Evolutionary conservation across 2,888 invertebrate genomes (phyloP).

Genomic region (Phortica okadai): DNA sequence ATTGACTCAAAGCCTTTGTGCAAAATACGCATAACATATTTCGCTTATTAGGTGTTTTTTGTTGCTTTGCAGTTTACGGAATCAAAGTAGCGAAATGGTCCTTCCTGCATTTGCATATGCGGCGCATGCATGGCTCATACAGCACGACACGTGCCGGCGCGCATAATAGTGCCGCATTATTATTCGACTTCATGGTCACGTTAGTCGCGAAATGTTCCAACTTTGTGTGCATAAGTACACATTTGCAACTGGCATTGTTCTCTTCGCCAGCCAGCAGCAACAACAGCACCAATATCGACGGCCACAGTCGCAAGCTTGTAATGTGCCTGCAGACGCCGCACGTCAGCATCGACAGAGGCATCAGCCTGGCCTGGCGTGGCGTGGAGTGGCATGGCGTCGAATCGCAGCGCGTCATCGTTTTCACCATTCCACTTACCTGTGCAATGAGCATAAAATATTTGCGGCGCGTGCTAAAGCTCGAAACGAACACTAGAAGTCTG

Average conservation of each 20-base stretch:
- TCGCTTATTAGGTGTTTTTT: not conserved
- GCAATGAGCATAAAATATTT: slow-evolving; percentile 56
- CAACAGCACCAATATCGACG: not conserved
- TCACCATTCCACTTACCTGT: slow-evolving; percentile 48
- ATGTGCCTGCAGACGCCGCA: not conserved
- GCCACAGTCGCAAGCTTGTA: too few species aligned
- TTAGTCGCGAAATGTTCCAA: slow-evolving; percentile 31
- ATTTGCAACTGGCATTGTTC: not conserved
- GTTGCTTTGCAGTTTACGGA: not conserved
- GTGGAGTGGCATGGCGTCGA: not conserved
- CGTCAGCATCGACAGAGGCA: slow-evolving; percentile 4
- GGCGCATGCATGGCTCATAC: slow-evolving; percentile 29
- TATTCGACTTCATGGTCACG: slow-evolving; percentile 62
- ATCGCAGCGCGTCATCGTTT: not conserved
- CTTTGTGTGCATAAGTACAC: not conserved
- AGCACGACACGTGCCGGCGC: slow-evolving; percentile 52
- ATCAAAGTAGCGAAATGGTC: not conserved
- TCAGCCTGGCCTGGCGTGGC: too few species aligned
- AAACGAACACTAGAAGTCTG: slow-evolving; percentile 2
- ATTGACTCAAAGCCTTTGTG: not conserved
- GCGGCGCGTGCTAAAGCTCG: slow-evolving; percentile 49
- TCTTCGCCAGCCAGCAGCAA: not conserved
- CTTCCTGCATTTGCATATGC: slow-evolving; percentile 5
- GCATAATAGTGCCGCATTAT: slow-evolving; percentile 49
- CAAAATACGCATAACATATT: not conserved